Evolutionary conservation across 1,140 invertebrate genomes (phyloP).

Genomic region (Euwallacea fornicatus): DNA sequence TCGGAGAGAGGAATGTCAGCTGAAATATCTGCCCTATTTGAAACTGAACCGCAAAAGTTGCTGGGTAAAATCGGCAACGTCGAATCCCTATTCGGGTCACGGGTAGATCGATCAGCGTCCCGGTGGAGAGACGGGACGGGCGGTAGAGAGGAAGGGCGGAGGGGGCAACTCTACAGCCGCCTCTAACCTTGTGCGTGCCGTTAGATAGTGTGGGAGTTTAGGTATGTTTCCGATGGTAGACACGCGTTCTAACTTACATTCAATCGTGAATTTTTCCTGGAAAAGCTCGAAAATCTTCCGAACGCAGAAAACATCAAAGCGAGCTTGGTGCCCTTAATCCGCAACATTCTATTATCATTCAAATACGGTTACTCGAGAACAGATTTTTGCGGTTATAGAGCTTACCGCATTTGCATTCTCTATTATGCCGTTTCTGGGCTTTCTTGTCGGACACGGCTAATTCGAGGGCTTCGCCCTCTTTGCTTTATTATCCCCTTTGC

Average conservation of each 20-base stretch:
- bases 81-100: slow-evolving; percentile 33
- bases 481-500: neutral
- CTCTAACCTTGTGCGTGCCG: slow-evolving; percentile 36
- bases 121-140: slow-evolving; percentile 6
- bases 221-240: neutral
- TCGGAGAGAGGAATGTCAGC: neutral
- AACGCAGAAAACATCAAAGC: slow-evolving; percentile 7
- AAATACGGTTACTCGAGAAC: slow-evolving; percentile 8
- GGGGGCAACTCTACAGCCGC: slow-evolving; percentile 22
- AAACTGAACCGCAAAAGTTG: slow-evolving; percentile 17
- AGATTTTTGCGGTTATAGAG: slow-evolving; percentile 19
- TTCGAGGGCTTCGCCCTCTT: neutral
- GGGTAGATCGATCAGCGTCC: slow-evolving; percentile 36
- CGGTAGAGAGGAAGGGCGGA: slow-evolving; percentile 8
- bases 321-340: slow-evolving; percentile 6
- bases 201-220: slow-evolving; percentile 26
- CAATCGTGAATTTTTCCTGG: too few relatives aligned
- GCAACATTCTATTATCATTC: slow-evolving; percentile 16
- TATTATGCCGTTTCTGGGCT: slow-evolving; percentile 7
- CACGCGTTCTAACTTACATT: too few relatives aligned
- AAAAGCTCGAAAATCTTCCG: neutral
- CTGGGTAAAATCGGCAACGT: slow-evolving; percentile 16
- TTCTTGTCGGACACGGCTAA: neutral
- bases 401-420: slow-evolving; percentile 22
- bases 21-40: slow-evolving; percentile 12